A percentile compares a stretch with the other conserved stretches of the same genome.
Evolutionary conservation across 2,113 vertebrate genomes (phyloP).

Genomic region (Malurus alboscapulatus): DNA sequence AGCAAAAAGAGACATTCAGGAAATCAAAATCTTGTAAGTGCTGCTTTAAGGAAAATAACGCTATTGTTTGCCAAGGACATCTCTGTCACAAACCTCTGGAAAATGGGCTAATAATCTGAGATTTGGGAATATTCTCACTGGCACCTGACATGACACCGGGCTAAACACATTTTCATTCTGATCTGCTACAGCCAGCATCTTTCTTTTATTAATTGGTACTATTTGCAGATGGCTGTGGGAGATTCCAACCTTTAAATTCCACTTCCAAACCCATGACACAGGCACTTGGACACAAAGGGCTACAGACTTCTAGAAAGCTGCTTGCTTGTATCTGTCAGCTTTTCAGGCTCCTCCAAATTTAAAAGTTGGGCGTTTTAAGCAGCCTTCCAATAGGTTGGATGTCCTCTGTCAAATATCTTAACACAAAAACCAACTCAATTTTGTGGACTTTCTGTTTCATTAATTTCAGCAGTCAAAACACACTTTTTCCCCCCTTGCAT

Average conservation of each 20-base stretch:
- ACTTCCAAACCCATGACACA: neutral
- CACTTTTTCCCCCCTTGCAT: neutral
- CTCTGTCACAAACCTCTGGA: neutral
- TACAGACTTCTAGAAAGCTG: neutral
- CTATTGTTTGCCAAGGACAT: rapidly evolving
- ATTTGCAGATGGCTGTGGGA: neutral
- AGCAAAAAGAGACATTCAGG: neutral
- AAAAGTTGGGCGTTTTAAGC: neutral
- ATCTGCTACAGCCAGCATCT: neutral
- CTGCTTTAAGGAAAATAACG: neutral
- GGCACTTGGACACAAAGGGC: neutral
- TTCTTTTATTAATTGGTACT: neutral
- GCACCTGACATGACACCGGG: neutral
- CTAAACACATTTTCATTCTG: neutral
- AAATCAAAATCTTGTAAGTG: neutral
- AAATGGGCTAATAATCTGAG: neutral
- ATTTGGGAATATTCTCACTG: neutral
- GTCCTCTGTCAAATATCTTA: neutral
- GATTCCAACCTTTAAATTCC: neutral
- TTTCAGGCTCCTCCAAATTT: neutral
- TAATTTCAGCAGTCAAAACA: neutral
- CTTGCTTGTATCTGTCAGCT: neutral
- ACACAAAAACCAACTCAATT: neutral
- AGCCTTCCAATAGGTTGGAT: neutral
- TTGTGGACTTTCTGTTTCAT: neutral